phyloP scores from a whole-genome alignment of 2,888 invertebrate species.

The Parthenolecanium corni region DNA sequence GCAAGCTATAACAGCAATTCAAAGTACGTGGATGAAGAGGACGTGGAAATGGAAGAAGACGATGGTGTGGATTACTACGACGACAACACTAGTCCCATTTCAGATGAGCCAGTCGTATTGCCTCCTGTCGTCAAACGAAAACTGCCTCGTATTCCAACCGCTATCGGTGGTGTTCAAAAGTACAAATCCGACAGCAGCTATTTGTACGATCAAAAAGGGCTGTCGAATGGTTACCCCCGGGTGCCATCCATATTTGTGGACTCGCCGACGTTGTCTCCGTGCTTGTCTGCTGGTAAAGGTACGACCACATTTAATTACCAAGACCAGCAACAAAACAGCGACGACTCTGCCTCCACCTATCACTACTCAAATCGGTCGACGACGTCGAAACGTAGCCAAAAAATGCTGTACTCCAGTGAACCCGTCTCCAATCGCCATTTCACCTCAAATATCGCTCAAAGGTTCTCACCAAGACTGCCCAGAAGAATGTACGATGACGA shows the following conservation, averaged over 20 bases:
- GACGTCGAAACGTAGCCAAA: conserved; percentile 17
- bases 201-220: conserved; percentile 9
- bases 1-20: no score
- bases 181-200: not conserved
- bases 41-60: conserved; percentile 5
- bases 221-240: conserved; percentile 4
- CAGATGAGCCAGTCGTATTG: not conserved
- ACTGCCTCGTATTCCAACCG: conserved; percentile 8
- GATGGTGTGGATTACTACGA: conserved; percentile 6
- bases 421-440: not conserved
- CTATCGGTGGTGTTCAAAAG: conserved; percentile 1
- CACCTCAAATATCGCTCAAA: conserved; percentile 15
- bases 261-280: conserved; percentile 22
- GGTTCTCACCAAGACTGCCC: not conserved
- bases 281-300: conserved; percentile 14
- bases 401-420: not conserved
- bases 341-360: conserved; percentile 19
- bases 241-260: conserved; percentile 24
- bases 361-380: conserved; percentile 9
- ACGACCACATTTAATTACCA: conserved; percentile 14
- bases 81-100: conserved; percentile 9
- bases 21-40: conserved; percentile 14
- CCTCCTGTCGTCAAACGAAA: conserved; percentile 13
- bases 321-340: conserved; percentile 11
- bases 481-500: conserved; percentile 12